These are phyloP conservation scores for Corapipo altera DNA, from an alignment of 2,113 vertebrate genomes.

Conservation along the genomic window DNA sequence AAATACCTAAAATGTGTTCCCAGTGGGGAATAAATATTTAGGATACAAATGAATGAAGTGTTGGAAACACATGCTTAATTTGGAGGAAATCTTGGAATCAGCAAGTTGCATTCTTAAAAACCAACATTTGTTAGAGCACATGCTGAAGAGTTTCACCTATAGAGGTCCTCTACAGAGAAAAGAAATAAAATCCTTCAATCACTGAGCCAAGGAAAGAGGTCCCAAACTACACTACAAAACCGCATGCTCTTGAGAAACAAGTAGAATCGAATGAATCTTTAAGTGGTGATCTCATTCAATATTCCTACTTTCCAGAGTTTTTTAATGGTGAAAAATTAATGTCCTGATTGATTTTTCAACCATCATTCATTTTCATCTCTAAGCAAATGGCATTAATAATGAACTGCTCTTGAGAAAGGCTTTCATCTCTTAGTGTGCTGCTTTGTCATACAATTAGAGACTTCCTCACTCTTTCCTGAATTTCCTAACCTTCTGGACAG, in stretches of 20 bases:
- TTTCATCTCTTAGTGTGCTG: conserved; percentile 11
- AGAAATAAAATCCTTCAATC: not conserved
- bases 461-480: not conserved
- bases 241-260: not conserved
- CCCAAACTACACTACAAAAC: not conserved
- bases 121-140: not conserved
- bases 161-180: not conserved
- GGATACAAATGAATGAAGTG: not conserved
- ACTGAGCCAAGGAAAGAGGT: not conserved
- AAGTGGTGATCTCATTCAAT: not conserved
- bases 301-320: not conserved
- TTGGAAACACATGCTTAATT: not conserved
- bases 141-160: not conserved
- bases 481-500: not conserved
- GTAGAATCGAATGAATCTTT: not conserved
- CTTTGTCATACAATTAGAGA: not conserved
- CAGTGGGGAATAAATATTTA: not conserved
- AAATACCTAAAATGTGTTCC: not conserved
- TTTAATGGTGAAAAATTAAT: conserved; percentile 35
- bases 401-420: not conserved
- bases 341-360: conserved; percentile 11
- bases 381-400: conserved; percentile 18
- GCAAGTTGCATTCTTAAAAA: not conserved
- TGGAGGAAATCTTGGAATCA: not conserved
- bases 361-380: conserved; percentile 13